Evolutionary conservation across 2,797 vertebrate genomes (phyloP).

Genomic region (Gallinago nigripennis): DNA sequence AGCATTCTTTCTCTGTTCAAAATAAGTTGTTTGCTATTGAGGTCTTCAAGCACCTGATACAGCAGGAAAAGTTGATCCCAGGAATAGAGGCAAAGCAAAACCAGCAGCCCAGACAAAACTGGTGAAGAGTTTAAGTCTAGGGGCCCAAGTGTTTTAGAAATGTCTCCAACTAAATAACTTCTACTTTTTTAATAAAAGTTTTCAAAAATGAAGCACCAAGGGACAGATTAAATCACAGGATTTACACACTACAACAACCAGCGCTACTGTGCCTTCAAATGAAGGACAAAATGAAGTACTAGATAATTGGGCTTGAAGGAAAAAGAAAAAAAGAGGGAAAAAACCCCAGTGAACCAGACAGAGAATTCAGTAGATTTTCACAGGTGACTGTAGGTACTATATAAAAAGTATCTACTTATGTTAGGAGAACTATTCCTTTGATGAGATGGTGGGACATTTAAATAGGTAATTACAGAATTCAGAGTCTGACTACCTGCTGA

Average conservation of each 20-base stretch:
- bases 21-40: not conserved
- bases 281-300: not conserved
- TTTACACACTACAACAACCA: not conserved
- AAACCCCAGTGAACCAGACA: not conserved
- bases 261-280: not conserved
- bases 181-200: not conserved
- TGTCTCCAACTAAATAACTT: not conserved
- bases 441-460: not conserved
- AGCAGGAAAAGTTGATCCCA: rapidly evolving
- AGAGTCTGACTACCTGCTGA: not conserved
- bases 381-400: not conserved
- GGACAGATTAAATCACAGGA: not conserved
- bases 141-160: not conserved
- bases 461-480: not conserved
- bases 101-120: not conserved
- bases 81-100: not conserved
- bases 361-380: not conserved
- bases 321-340: not conserved
- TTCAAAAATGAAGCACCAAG: not conserved
- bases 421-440: not conserved
- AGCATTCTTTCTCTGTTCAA: not conserved
- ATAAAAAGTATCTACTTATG: not conserved
- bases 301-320: not conserved
- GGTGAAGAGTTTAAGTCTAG: not conserved
- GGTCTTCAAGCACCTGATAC: not conserved